Percentiles rank a stretch among this genome's conserved stretches.
Conservation (phyloP, 2,888 invertebrate species). For the Tachina grossa region DNA sequence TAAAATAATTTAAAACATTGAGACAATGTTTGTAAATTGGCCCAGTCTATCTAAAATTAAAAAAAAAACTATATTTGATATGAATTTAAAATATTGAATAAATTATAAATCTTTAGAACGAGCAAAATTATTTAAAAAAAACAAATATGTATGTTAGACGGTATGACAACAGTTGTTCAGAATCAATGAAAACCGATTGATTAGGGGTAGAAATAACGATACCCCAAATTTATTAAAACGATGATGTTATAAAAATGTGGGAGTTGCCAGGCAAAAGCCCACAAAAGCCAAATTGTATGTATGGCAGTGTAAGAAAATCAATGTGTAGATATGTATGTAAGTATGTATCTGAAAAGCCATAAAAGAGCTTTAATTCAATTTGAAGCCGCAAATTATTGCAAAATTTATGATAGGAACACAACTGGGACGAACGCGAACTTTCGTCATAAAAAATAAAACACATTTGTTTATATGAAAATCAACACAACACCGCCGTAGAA, state of each 20-base stretch:
- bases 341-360: not conserved
- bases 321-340: not conserved
- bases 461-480: no score
- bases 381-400: no score
- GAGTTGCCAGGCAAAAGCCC: not conserved
- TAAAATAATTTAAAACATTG: no score
- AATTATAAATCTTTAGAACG: slow-evolving; percentile 1
- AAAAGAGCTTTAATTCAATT: no score
- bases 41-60: not conserved
- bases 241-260: not conserved
- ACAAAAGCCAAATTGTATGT: not conserved
- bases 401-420: no score
- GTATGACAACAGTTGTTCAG: not conserved
- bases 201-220: not conserved
- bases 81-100: slow-evolving; percentile 12
- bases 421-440: no score
- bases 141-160: not conserved
- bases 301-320: not conserved
- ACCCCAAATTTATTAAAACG: not conserved
- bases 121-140: slow-evolving; percentile 1
- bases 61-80: not conserved
- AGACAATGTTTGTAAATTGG: no score
- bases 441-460: no score
- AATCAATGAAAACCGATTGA: not conserved
- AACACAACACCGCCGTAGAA: no score